These are phyloP conservation scores for Coptodon bakossiorum DNA, from an alignment of 2,113 vertebrate species.

Conservation along the genomic window DNA sequence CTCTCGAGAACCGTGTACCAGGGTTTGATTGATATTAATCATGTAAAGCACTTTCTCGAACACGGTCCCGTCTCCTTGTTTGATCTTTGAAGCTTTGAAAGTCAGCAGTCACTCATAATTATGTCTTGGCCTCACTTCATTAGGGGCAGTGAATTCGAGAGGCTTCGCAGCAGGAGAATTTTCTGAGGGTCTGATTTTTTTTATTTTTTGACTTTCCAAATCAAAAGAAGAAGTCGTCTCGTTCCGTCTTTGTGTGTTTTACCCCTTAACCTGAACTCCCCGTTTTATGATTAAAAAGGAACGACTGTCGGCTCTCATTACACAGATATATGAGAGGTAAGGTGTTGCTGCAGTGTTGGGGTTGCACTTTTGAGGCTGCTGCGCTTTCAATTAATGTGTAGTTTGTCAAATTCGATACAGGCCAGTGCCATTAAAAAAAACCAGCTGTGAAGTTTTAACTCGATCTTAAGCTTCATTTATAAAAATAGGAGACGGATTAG, in stretches of 20 bases:
- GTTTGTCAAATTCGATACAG: not conserved
- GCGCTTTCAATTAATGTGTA: not conserved
- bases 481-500: not conserved
- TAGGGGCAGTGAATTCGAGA: not conserved
- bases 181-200: not conserved
- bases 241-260: not conserved
- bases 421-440: not conserved
- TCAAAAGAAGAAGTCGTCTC: not conserved
- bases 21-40: slow-evolving; percentile 5
- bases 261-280: not conserved
- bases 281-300: not conserved
- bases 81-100: slow-evolving; percentile 20
- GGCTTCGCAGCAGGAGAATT: not conserved
- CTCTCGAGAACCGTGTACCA: not conserved
- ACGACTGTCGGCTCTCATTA: not conserved
- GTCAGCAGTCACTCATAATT: slow-evolving; percentile 2
- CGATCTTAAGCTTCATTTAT: not conserved
- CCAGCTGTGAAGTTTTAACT: not conserved
- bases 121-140: slow-evolving; percentile 2
- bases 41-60: slow-evolving; percentile 1
- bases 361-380: not conserved
- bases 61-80: not conserved
- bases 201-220: not conserved
- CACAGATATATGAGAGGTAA: not conserved
- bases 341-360: not conserved